Evolutionary conservation across 2,888 invertebrate genomes (phyloP).

Genomic region (Dolomedes plantarius): DNA sequence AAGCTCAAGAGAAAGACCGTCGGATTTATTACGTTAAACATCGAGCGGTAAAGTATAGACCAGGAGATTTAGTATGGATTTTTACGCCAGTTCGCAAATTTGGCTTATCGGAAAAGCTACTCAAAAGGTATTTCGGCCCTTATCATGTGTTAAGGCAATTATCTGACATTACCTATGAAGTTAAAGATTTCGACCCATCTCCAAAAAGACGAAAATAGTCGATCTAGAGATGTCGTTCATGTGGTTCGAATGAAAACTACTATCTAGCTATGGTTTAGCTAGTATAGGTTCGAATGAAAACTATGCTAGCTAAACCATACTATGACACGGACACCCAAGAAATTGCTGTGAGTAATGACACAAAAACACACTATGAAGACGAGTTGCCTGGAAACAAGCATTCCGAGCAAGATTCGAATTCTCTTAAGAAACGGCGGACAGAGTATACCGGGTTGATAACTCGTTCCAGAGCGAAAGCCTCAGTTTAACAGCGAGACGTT

Average conservation of each 20-base stretch:
- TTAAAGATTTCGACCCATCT: neutral
- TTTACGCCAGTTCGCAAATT: neutral
- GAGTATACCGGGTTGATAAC: too few relatives aligned
- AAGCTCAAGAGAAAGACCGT: neutral
- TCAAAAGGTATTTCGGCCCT: neutral
- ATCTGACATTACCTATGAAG: conserved; percentile 15
- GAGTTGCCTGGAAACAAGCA: too few relatives aligned
- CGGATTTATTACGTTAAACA: conserved; percentile 1
- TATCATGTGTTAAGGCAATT: neutral
- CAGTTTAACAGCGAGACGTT: too few relatives aligned
- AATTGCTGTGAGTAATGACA: too few relatives aligned
- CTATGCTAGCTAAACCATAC: conserved; percentile 13
- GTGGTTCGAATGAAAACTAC: too few relatives aligned
- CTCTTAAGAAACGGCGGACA: too few relatives aligned
- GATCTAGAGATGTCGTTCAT: neutral
- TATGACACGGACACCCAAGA: neutral
- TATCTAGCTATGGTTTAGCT: too few relatives aligned
- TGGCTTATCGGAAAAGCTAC: neutral
- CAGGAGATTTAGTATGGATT: conserved; percentile 11
- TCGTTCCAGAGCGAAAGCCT: too few relatives aligned
- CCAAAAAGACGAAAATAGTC: too few relatives aligned
- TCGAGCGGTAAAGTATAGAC: neutral
- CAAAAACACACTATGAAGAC: too few relatives aligned
- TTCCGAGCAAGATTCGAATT: too few relatives aligned
- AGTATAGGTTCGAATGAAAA: too few relatives aligned